A percentile compares a stretch with the other conserved stretches of the same genome.
phyloP scores from a whole-genome alignment of 1,140 invertebrate genomes.

The Drosophila insularis region DNA sequence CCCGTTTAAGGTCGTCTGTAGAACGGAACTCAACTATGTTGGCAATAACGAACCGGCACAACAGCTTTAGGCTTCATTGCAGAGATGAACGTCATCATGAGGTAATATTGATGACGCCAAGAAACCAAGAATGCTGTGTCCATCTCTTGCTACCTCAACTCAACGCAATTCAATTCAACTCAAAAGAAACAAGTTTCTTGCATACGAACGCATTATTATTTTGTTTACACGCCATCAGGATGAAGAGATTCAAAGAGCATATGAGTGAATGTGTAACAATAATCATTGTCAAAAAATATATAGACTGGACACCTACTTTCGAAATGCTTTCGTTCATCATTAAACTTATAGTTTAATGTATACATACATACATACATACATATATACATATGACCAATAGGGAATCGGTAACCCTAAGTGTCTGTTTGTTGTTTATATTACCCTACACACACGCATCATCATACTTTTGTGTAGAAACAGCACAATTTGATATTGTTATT shows the following conservation, averaged over 20 bases:
- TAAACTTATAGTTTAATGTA: no score
- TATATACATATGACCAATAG: no score
- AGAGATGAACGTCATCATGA: constrained; percentile 35
- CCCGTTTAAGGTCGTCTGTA: constrained; percentile 77
- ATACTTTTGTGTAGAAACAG: constrained; percentile 13
- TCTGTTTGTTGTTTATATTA: constrained; percentile 16
- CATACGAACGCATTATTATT: constrained; percentile 6
- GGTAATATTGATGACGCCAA: constrained; percentile 69
- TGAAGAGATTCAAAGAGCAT: no score
- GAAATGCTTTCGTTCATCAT: no score
- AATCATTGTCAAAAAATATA: no score
- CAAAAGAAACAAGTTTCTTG: constrained; percentile 3
- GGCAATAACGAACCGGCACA: constrained; percentile 49
- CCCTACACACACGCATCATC: background rate
- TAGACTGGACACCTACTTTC: no score
- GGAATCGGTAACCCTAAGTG: background rate
- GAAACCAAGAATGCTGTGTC: constrained; percentile 47
- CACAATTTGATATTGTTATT: constrained; percentile 63
- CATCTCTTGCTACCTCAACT: background rate
- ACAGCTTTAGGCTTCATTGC: constrained; percentile 42
- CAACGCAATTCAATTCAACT: no score
- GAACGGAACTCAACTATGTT: constrained; percentile 64
- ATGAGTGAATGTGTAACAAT: no score
- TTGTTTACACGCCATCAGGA: no score
- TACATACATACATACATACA: no score